Evolutionary conservation across 2,797 vertebrate species (phyloP).

Genomic region (Pogoniulus pusillus): DNA sequence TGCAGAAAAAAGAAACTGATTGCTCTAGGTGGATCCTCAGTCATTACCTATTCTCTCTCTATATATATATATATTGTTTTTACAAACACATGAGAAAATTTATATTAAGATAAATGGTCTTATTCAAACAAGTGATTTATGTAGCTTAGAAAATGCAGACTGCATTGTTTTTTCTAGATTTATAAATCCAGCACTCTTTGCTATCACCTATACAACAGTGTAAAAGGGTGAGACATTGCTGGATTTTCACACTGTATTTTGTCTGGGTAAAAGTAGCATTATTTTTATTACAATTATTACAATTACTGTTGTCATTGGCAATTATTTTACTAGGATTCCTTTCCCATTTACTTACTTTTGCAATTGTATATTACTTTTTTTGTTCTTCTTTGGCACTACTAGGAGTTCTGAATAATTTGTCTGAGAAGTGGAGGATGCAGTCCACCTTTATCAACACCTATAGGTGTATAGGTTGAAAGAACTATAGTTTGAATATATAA

Average conservation of each 20-base stretch:
- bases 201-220: background rate
- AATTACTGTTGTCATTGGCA: background rate
- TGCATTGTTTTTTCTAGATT: background rate
- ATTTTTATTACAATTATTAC: no score
- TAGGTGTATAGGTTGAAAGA: background rate
- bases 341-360: background rate
- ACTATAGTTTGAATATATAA: background rate
- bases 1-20: background rate
- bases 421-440: background rate
- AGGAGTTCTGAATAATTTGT: background rate
- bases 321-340: background rate
- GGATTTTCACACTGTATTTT: background rate
- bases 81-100: background rate
- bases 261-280: background rate
- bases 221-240: background rate
- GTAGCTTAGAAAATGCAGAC: background rate
- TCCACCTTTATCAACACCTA: background rate
- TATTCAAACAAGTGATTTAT: background rate
- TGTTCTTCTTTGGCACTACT: background rate
- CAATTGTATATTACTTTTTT: fast-evolving
- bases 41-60: no score
- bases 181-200: background rate
- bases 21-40: background rate
- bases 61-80: no score
- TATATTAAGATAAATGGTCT: background rate